Conservation (phyloP, 2,888 invertebrate species). For the Nasonia oneida region DNA sequence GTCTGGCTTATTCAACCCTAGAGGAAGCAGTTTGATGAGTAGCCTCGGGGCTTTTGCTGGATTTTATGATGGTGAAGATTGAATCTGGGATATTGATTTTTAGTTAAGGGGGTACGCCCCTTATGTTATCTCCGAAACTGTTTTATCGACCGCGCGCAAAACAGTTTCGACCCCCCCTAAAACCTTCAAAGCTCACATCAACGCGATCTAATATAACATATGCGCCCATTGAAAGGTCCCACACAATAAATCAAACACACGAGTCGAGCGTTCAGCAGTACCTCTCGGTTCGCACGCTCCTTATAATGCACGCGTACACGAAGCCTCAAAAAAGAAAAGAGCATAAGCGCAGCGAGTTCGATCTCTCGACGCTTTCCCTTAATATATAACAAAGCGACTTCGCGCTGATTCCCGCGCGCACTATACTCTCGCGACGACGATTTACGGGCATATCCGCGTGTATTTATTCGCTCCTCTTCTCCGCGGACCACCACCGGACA, state of each 20-base stretch:
- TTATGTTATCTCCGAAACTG: too few relatives aligned
- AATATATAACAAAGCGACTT: conserved; percentile 27
- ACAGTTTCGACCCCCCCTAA: not conserved
- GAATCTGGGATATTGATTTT: too few relatives aligned
- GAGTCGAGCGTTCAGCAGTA: not conserved
- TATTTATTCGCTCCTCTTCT: conserved; percentile 68
- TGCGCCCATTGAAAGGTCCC: not conserved
- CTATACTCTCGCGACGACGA: conserved; percentile 59
- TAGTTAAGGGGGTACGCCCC: too few relatives aligned
- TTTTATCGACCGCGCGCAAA: too few relatives aligned
- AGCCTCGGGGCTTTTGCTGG: too few relatives aligned
- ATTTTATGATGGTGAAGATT: too few relatives aligned
- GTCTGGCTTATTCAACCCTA: not conserved
- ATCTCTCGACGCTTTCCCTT: conserved; percentile 9
- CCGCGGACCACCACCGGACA: not conserved
- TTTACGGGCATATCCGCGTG: conserved; percentile 74
- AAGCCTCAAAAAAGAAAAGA: not conserved
- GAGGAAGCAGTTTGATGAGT: too few relatives aligned
- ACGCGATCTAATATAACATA: not conserved
- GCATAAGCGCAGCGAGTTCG: not conserved
- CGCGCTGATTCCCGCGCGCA: conserved; percentile 68
- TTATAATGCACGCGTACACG: not conserved
- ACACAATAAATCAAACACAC: not conserved
- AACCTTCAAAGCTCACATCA: not conserved
- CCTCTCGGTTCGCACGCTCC: not conserved